phyloP scores from a whole-genome alignment of 2,888 invertebrate genomes.

The Drosophila tripunctata region DNA sequence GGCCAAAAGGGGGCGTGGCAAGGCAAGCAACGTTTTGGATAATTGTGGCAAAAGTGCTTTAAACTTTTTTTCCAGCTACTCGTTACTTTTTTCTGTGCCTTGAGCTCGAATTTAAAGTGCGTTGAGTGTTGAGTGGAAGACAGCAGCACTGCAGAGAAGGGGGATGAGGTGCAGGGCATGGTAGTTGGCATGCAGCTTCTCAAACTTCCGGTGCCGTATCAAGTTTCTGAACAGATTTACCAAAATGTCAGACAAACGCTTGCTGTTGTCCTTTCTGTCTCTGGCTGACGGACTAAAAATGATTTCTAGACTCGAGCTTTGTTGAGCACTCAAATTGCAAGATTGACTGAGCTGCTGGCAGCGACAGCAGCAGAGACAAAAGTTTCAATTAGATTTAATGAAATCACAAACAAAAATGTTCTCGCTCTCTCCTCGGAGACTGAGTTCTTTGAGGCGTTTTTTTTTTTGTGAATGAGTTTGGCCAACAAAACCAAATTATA shows the following conservation, averaged over 20 bases:
- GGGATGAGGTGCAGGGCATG: not conserved
- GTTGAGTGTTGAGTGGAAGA: conserved; percentile 1
- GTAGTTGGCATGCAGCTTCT: conserved; percentile 8
- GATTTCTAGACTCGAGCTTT: conserved; percentile 24
- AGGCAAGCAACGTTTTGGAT: conserved; percentile 35
- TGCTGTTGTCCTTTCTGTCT: conserved; percentile 19
- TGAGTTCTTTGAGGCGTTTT: conserved; percentile 56
- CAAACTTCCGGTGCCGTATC: conserved; percentile 25
- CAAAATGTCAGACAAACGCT: conserved; percentile 56
- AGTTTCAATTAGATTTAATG: conserved; percentile 76
- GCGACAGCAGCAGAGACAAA: conserved; percentile 27
- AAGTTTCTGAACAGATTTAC: conserved; percentile 47
- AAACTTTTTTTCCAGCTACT: conserved; percentile 44
- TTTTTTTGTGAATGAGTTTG: conserved; percentile 61
- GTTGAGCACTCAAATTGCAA: conserved; percentile 58
- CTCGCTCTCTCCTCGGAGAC: conserved; percentile 30
- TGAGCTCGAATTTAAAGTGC: conserved; percentile 43
- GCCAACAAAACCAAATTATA: conserved; percentile 63
- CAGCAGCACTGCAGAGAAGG: no score
- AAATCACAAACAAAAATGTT: conserved; percentile 69
- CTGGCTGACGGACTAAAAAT: conserved; percentile 36
- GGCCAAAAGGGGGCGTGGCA: conserved; percentile 18
- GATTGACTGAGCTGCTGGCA: conserved; percentile 47
- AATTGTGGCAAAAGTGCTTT: conserved; percentile 60
- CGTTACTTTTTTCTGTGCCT: conserved; percentile 13